Conservation (phyloP, 2,113 vertebrate genomes). For the Gobio gobio region DNA sequence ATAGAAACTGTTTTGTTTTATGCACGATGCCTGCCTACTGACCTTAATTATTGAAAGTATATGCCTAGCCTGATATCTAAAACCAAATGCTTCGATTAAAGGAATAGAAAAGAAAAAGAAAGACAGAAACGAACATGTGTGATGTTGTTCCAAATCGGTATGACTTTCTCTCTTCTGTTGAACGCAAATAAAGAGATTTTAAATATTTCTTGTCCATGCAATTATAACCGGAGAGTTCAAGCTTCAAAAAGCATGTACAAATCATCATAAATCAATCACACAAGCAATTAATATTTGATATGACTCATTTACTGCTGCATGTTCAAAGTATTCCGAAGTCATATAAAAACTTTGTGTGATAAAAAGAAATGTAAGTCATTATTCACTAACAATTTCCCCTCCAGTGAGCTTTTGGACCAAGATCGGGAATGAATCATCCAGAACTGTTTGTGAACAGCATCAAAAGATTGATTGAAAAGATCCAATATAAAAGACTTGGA, state of each 20-base stretch:
- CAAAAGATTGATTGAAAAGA: background rate
- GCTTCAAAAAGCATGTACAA: background rate
- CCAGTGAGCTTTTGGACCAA: background rate
- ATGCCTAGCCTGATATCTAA: background rate
- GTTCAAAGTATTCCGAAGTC: background rate
- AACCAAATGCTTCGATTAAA: slow-evolving; percentile 9
- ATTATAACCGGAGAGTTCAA: background rate
- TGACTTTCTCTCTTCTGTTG: background rate
- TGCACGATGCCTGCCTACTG: slow-evolving; percentile 34
- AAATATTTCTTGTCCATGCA: background rate
- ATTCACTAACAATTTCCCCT: background rate
- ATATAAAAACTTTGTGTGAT: background rate
- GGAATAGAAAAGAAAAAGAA: background rate
- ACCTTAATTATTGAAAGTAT: slow-evolving; percentile 1
- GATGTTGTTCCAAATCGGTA: background rate
- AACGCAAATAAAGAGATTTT: background rate
- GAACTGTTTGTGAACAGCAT: background rate
- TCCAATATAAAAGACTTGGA: background rate
- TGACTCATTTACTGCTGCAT: background rate
- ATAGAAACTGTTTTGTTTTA: slow-evolving; percentile 8
- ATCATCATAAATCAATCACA: background rate
- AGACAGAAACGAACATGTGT: background rate
- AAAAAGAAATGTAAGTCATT: background rate
- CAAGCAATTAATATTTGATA: background rate
- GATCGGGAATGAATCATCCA: background rate